These are phyloP conservation scores for Alosa alosa DNA, from an alignment of 2,113 vertebrate genomes.

Conservation along the genomic window DNA sequence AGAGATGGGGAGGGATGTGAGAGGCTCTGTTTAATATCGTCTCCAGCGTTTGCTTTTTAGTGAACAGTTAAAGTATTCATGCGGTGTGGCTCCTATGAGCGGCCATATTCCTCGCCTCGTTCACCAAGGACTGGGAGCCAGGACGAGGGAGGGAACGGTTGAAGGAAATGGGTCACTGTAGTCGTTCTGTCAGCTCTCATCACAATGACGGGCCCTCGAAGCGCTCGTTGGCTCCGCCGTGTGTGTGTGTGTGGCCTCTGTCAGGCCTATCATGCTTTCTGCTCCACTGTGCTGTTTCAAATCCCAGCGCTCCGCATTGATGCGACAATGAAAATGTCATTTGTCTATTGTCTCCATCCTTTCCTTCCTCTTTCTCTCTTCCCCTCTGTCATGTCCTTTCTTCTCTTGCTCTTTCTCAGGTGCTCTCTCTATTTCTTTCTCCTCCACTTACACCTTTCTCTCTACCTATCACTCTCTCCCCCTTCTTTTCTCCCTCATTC, in stretches of 20 bases:
- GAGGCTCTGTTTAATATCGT: background rate
- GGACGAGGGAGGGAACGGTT: background rate
- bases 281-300: background rate
- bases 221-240: background rate
- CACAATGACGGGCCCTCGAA: background rate
- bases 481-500: background rate
- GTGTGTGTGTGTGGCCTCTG: background rate
- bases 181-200: background rate
- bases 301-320: background rate
- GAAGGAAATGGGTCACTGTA: background rate
- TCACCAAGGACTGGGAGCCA: slow-evolving; percentile 30
- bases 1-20: background rate
- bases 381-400: background rate
- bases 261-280: background rate
- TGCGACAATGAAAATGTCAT: background rate
- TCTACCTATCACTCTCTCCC: background rate
- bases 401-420: background rate
- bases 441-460: background rate
- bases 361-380: background rate
- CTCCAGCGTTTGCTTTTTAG: slow-evolving; percentile 25
- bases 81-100: background rate
- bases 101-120: slow-evolving; percentile 25
- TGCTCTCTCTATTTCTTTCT: background rate
- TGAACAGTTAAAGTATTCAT: background rate
- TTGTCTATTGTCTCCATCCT: background rate